phyloP scores from a whole-genome alignment of 1,140 invertebrate genomes.

The Diploscapter pachys region DNA sequence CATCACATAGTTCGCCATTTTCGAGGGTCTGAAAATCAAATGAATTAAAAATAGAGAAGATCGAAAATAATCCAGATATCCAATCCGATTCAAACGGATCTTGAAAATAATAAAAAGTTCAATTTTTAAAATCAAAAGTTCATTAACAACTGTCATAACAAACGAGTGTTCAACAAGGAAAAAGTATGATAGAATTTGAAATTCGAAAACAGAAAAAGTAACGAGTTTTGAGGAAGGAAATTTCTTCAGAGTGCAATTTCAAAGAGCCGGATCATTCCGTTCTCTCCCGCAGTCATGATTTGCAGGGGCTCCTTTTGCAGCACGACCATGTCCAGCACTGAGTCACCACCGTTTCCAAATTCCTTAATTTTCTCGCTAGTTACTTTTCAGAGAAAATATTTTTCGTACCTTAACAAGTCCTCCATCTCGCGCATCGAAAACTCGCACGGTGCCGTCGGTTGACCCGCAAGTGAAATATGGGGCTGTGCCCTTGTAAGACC shows the following conservation, averaged over 20 bases:
- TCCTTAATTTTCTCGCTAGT: conserved; percentile 15
- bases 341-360: conserved; percentile 29
- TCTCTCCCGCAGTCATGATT: conserved; percentile 30
- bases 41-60: background rate
- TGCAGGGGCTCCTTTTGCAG: conserved; percentile 15
- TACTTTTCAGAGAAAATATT: background rate
- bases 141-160: conserved; percentile 1
- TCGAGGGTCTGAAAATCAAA: background rate
- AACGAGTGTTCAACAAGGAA: conserved; percentile 11
- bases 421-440: conserved; percentile 39
- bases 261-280: conserved; percentile 37
- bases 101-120: background rate
- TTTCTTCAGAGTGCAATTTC: background rate
- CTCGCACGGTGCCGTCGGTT: conserved; percentile 32
- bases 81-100: background rate
- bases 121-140: background rate
- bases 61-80: background rate
- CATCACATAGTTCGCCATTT: conserved; percentile 81
- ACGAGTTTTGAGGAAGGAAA: conserved; percentile 6
- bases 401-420: conserved; percentile 30
- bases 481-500: conserved; percentile 16
- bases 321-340: conserved; percentile 34
- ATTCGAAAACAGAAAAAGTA: background rate
- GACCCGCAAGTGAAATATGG: conserved; percentile 22
- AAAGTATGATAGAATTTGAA: background rate